These are phyloP conservation scores for Idaea biselata DNA, from an alignment of 2,888 invertebrate genomes.

Conservation along the genomic window DNA sequence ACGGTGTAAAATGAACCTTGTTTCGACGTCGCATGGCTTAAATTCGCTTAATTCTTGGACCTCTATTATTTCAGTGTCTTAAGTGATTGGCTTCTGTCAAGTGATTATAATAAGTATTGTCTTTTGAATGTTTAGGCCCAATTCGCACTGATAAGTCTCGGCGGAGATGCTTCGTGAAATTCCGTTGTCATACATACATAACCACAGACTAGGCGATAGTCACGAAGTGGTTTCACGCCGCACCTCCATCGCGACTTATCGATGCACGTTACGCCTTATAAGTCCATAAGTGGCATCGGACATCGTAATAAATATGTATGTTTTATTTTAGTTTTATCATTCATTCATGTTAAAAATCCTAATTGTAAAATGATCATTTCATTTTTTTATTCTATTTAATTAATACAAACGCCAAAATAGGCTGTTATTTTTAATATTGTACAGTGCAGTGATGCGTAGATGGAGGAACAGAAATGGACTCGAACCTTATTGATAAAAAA, in stretches of 20 bases:
- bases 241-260: too few relatives aligned
- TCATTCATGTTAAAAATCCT: neutral
- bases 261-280: neutral
- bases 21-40: conserved; percentile 34
- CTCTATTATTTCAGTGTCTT: neutral
- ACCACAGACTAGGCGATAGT: too few relatives aligned
- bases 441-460: too few relatives aligned
- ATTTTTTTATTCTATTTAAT: too few relatives aligned
- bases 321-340: neutral
- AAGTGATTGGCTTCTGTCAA: conserved; percentile 3
- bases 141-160: too few relatives aligned
- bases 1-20: conserved; percentile 22
- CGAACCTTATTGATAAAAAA: too few relatives aligned
- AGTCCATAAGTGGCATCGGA: neutral
- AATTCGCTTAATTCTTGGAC: conserved; percentile 5
- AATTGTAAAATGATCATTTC: neutral
- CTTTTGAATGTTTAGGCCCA: neutral
- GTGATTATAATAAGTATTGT: neutral
- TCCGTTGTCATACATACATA: too few relatives aligned
- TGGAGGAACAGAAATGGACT: too few relatives aligned
- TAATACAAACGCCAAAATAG: too few relatives aligned
- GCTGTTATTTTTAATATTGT: too few relatives aligned
- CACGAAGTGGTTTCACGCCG: too few relatives aligned
- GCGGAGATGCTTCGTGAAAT: too few relatives aligned
- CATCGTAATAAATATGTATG: neutral